Conservation (phyloP, 2,113 vertebrate species). For the Chionodraco myersi region DNA sequence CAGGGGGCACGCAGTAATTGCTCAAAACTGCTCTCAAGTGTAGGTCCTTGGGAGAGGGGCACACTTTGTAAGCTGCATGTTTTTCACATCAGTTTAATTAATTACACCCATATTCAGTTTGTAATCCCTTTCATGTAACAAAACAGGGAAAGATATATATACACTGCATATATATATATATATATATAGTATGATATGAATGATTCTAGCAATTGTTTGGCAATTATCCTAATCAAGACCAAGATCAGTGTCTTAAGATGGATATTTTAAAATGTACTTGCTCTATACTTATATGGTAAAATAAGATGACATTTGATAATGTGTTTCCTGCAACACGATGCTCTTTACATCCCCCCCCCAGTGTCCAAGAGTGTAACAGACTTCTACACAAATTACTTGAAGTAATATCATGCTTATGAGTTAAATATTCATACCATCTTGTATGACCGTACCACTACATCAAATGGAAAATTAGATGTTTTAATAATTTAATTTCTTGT, state of each 20-base stretch:
- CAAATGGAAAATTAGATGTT: slow-evolving; percentile 19
- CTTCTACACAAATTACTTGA: background rate
- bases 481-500: slow-evolving; percentile 20
- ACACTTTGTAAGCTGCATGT: slow-evolving; percentile 61
- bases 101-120: slow-evolving; percentile 58
- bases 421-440: slow-evolving; percentile 15
- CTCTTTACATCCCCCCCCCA: background rate
- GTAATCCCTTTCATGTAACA: slow-evolving; percentile 41
- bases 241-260: slow-evolving; percentile 15
- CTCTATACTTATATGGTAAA: slow-evolving; percentile 16
- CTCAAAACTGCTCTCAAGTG: slow-evolving; percentile 69
- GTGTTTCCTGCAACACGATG: background rate
- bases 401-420: background rate
- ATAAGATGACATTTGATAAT: slow-evolving; percentile 9
- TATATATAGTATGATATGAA: background rate
- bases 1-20: slow-evolving; percentile 67
- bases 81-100: slow-evolving; percentile 77
- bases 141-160: background rate
- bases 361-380: background rate
- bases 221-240: background rate
- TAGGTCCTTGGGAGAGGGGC: slow-evolving; percentile 64
- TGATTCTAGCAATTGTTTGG: slow-evolving; percentile 18
- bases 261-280: background rate
- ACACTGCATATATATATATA: no score
- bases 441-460: slow-evolving; percentile 11